Conservation (phyloP, 2,888 invertebrate species). For the Crioceris asparagi region DNA sequence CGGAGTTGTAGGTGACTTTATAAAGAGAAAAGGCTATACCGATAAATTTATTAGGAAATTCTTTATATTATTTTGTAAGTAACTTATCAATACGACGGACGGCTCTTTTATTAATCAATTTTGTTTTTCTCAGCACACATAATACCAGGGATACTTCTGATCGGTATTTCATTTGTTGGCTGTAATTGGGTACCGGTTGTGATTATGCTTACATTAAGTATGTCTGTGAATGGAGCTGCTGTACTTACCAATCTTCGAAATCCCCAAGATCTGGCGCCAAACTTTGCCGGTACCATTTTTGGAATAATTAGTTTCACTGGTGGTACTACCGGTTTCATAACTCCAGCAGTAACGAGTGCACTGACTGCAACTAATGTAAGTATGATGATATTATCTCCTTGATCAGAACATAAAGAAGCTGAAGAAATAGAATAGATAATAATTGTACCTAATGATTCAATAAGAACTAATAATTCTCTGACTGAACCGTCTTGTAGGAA, state of each 20-base stretch:
- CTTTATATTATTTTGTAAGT: conserved; percentile 27
- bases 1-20: conserved; percentile 23
- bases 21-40: conserved; percentile 18
- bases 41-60: conserved; percentile 20
- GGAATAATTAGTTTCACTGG: conserved; percentile 27
- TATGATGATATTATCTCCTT: background rate
- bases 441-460: no score
- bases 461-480: no score
- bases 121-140: conserved; percentile 40
- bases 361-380: conserved; percentile 20
- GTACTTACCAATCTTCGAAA: conserved; percentile 25
- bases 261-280: conserved; percentile 28
- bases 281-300: conserved; percentile 26
- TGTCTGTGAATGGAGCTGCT: conserved; percentile 26
- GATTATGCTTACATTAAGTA: conserved; percentile 21
- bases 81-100: conserved; percentile 3
- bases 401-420: no score
- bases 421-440: no score
- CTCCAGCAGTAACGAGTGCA: conserved; percentile 21
- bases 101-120: no score
- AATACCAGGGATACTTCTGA: conserved; percentile 41
- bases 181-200: conserved; percentile 20
- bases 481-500: no score
- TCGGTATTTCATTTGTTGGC: conserved; percentile 19
- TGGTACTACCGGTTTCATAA: conserved; percentile 25